Base-by-base conservation (phyloP, 2,113 vertebrate genomes). In the Catharus bicknelli region DNA sequence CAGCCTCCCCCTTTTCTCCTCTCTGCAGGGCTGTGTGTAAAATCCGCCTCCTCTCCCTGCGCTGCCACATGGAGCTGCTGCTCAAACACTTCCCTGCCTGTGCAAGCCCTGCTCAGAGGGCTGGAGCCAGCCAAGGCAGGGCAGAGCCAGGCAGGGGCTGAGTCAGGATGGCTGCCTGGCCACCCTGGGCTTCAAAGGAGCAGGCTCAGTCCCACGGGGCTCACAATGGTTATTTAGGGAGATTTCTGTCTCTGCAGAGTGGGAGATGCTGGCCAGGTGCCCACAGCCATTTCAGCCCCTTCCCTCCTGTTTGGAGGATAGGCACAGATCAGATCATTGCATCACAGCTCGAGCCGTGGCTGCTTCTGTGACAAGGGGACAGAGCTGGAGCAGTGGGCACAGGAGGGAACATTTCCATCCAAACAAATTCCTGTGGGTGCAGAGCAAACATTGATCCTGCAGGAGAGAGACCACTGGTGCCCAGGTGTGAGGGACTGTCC, bases 301-400 rank as follows among this genome's bases (percentile, higher is more conserved):
- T 34, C 50, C 34, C 29, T 72, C 63, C 43, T 11, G 34, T 53
- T 14, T 3, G 20, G 51, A 7, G 21, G 61, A 1, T 1, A 8
- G 20, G 14, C 11, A 16, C 0, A 25, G 47, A 48, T 7, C 47
- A 48, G 47, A 48, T 48, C 47, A 25, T 13, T 47, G 22, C 0
- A 5, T 2, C 2, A 1, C 61, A 72, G 86, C 74, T 48, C 0
- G 0, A 26, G 70, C 4, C 0, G 3, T 17, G 36, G 4, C 32
- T 19, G 11, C 53, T 18, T 40, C 75, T 57, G 38, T 23, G 69
- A 5, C 50, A 9, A 15, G 70, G 34, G 76, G 25, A 7, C 12
- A 8, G 54, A 47, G 48, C 27, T 3, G 29, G 20, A 0, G 14
- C 19, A 7, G n/a, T 3, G 62, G 53, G 2, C 32, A 38, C 34